Conservation (phyloP, 2,113 vertebrate genomes). For the Brienomyrus longianalis region DNA sequence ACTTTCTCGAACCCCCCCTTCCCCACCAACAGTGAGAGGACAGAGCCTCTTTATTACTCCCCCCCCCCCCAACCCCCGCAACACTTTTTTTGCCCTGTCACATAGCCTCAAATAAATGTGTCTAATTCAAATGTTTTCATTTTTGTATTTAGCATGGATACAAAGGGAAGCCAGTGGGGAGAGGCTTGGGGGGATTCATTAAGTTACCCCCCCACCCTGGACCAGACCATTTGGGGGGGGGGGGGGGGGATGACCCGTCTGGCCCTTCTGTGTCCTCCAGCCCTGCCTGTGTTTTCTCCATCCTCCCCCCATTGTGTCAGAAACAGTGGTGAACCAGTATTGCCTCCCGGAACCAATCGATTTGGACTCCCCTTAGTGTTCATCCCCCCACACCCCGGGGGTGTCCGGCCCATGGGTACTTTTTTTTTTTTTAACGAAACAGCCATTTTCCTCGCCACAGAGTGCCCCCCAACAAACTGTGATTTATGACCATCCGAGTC, state of each 20-base stretch:
- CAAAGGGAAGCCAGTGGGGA: conserved; percentile 3
- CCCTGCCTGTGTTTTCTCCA: not conserved
- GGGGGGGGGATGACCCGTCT: conserved; percentile 6
- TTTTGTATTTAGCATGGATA: conserved; percentile 1
- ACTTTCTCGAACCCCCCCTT: not conserved
- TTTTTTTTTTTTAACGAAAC: not conserved
- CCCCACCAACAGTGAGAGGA: not conserved
- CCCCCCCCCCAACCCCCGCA: not conserved
- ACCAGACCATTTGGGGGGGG: conserved; percentile 9
- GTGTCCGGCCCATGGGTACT: not conserved
- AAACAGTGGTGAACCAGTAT: not conserved
- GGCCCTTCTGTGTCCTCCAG: conserved; percentile 3
- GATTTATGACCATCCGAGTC: not conserved
- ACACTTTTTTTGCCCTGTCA: not conserved
- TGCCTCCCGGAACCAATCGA: conserved; percentile 21
- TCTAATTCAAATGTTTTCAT: conserved; percentile 22
- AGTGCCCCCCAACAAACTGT: not conserved
- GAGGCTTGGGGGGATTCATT: conserved; percentile 4
- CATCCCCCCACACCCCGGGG: not conserved
- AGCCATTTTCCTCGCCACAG: not conserved
- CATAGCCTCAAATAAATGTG: conserved; percentile 14
- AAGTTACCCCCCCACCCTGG: not conserved
- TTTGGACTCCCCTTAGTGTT: not conserved
- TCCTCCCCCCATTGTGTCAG: not conserved
- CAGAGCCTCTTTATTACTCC: not conserved